Conservation (phyloP, 2,797 vertebrate genomes). For the Anomalospiza imberbis region DNA sequence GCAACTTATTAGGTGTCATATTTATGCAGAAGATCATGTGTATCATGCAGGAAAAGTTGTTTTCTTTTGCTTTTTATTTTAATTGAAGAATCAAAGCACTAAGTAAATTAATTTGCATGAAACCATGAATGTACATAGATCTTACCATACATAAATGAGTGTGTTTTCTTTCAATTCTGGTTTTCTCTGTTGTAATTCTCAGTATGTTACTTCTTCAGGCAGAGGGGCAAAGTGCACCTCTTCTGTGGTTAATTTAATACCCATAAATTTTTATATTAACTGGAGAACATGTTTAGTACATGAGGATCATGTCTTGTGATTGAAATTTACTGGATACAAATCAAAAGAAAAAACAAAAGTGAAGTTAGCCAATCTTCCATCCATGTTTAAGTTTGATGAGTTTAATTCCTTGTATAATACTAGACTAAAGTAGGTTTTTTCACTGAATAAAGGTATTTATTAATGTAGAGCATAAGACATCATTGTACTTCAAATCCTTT, state of each 20-base stretch:
- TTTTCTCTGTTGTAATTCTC: background rate
- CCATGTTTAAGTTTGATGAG: background rate
- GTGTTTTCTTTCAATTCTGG: background rate
- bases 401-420: background rate
- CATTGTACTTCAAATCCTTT: background rate
- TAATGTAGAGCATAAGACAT: background rate
- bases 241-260: constrained; percentile 7
- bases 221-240: background rate
- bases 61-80: background rate
- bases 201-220: background rate
- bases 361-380: background rate
- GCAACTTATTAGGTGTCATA: background rate
- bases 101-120: background rate
- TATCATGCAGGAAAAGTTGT: background rate
- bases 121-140: background rate
- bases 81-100: background rate
- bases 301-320: background rate
- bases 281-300: background rate
- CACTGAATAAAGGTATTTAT: background rate
- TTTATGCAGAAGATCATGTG: background rate
- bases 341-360: background rate
- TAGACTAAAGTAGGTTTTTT: background rate
- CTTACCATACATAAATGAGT: background rate
- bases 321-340: background rate
- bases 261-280: background rate